Evolutionary conservation across 2,797 vertebrate genomes (phyloP), one percentile per base, ranked within the genome.

Genomic region (Numenius phaeopus): DNA sequence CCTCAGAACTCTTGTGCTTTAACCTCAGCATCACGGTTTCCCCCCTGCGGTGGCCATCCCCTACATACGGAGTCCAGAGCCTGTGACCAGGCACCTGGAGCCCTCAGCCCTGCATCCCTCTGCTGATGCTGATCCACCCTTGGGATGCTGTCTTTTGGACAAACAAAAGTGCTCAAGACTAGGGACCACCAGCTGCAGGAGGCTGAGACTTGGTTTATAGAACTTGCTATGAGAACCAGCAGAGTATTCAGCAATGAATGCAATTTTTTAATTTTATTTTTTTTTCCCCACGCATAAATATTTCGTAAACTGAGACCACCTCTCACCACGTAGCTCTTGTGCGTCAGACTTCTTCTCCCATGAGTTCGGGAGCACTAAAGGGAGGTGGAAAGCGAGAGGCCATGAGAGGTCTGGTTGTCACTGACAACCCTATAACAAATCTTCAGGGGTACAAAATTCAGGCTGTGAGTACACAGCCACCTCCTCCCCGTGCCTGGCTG

Each of bases 141-240:
- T 11, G 14, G 30, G 16, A 32, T 15, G 20, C 50, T 2, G 1
- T 9, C 30, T 70, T 4, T 1, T 0, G 1, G 11, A 20, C n/a
- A 46, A 26, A 29, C 10, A 42, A 26, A 69, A 42, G 14, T 78
- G 57, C 50, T 82, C 40, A 42, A 30, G 37, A 44, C 22, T 6
- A 22, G 40, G 39, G 37, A 37, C 4, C 7, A 1, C 16, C 0
- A 0, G 13, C 30, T 82, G 40, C 67, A 50, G 57, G 14, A 83
- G 67, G 30, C 42, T 37, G 32, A 80, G 24, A 34, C 27, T 12
- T 55, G 17, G 7, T 37, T 81, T 42, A 32, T 17, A 29, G 42
- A 77, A 32, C 12, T 32, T 20, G 30, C 37, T 37, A 1, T 42
- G 40, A 2, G 2, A 21, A 26, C 42, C 37, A 58, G 29, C 50